phyloP scores from a whole-genome alignment of 2,888 invertebrate species.

The Oithona nana region DNA sequence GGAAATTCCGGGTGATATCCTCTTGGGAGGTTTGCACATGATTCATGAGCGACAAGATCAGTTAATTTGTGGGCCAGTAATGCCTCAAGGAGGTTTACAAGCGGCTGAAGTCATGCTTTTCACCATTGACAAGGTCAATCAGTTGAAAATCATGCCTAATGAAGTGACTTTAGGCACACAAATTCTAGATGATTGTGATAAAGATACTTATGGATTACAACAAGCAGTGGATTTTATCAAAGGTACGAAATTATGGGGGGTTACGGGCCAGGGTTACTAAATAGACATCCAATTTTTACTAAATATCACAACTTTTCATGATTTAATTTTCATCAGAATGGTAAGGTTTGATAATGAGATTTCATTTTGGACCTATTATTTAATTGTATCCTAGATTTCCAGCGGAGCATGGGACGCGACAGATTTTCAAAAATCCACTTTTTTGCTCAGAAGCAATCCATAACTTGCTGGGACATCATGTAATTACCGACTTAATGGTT shows the following conservation, averaged over 20 bases:
- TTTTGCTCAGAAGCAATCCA: too few relatives aligned
- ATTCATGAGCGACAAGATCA: slow-evolving; percentile 75
- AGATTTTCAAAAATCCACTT: too few relatives aligned
- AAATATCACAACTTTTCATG: too few relatives aligned
- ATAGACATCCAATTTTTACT: too few relatives aligned
- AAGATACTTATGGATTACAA: slow-evolving; percentile 82
- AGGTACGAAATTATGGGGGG: slow-evolving; percentile 38
- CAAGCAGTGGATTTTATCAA: slow-evolving; percentile 92
- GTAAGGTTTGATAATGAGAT: too few relatives aligned
- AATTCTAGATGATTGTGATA: slow-evolving; percentile 81
- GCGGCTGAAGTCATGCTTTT: slow-evolving; percentile 81
- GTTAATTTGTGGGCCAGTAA: slow-evolving; percentile 72
- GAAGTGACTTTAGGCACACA: slow-evolving; percentile 66
- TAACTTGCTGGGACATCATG: too few relatives aligned
- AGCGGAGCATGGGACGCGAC: too few relatives aligned
- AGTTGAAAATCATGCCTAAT: slow-evolving; percentile 40
- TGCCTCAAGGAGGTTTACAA: slow-evolving; percentile 58
- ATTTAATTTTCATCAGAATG: too few relatives aligned
- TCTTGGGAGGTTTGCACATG: slow-evolving; percentile 84
- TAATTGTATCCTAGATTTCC: too few relatives aligned
- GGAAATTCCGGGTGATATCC: slow-evolving; percentile 65
- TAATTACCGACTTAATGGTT: too few relatives aligned
- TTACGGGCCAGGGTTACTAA: too few relatives aligned
- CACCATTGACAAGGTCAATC: slow-evolving; percentile 61
- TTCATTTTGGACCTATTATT: too few relatives aligned